phyloP scores from a whole-genome alignment of 37 sponge, comb jelly and placozoan genomes.

The Geodia barretti region DNA sequence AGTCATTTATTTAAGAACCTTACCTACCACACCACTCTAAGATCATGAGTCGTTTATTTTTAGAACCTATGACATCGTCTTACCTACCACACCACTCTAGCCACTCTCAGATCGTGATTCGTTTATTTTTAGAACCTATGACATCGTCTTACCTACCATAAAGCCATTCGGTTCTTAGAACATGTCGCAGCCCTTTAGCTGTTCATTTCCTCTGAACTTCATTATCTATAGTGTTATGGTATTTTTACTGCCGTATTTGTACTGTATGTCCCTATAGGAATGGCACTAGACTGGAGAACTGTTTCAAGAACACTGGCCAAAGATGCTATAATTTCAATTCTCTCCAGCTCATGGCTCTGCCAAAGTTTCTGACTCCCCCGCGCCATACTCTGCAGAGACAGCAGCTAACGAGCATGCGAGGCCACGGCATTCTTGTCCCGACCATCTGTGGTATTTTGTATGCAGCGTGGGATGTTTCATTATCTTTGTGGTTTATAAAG shows the following conservation, averaged over 20 bases:
- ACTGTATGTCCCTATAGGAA: conserved; percentile 25
- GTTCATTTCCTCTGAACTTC: too few relatives aligned
- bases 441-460: too few relatives aligned
- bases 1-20: neutral
- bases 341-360: conserved; percentile 35
- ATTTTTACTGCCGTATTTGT: too few relatives aligned
- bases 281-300: conserved; percentile 71
- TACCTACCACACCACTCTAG: conserved; percentile 26
- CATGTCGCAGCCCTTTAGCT: too few relatives aligned
- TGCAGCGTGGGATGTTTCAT: too few relatives aligned
- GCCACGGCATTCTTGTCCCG: too few relatives aligned
- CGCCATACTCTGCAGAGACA: conserved; percentile 33
- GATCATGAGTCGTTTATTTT: conserved; percentile 52
- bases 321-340: conserved; percentile 56
- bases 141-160: neutral
- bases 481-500: too few relatives aligned
- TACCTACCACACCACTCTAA: neutral
- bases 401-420: too few relatives aligned
- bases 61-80: too few relatives aligned
- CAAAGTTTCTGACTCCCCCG: conserved; percentile 59
- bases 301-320: conserved; percentile 70
- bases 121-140: too few relatives aligned
- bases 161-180: too few relatives aligned
- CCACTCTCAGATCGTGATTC: conserved; percentile 68
- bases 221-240: too few relatives aligned